Conservation (phyloP, 2,113 vertebrate species). For the rabbit (Oryctolagus cuniculus) region DNA sequence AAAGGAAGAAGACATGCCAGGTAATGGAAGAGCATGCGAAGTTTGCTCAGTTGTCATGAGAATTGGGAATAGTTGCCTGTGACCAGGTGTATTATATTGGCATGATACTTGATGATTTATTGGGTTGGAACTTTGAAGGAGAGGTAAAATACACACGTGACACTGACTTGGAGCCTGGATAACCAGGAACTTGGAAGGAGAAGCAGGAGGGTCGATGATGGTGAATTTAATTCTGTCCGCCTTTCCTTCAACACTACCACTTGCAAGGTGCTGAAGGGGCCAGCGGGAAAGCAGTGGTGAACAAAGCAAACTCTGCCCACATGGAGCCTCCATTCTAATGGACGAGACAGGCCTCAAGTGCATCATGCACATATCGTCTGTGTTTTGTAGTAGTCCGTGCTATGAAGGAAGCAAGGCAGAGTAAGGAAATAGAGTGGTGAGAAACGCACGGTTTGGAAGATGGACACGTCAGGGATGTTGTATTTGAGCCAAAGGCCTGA, state of each 20-base stretch:
- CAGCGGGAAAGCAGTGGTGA: not conserved
- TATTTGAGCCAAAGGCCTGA: not conserved
- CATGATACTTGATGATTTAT: not conserved
- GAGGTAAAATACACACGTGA: conserved; percentile 23
- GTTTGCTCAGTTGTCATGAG: not conserved
- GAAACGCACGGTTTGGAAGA: not conserved
- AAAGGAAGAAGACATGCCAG: not conserved
- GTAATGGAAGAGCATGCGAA: not conserved
- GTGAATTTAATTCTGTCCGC: not conserved
- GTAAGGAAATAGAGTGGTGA: not conserved
- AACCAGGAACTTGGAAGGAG: not conserved
- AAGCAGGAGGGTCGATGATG: not conserved
- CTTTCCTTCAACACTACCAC: not conserved
- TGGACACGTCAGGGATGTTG: not conserved
- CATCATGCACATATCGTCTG: not conserved
- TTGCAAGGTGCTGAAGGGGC: not conserved
- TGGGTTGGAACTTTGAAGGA: conserved; percentile 29
- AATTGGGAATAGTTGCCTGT: not conserved
- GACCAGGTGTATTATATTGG: not conserved
- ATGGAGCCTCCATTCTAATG: not conserved
- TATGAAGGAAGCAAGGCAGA: not conserved
- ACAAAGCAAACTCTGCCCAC: not conserved
- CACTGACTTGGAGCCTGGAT: not conserved
- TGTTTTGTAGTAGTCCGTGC: not conserved
- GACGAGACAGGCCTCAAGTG: not conserved